phyloP scores from a whole-genome alignment of 2,113 vertebrate genomes.

The Junco hyemalis region DNA sequence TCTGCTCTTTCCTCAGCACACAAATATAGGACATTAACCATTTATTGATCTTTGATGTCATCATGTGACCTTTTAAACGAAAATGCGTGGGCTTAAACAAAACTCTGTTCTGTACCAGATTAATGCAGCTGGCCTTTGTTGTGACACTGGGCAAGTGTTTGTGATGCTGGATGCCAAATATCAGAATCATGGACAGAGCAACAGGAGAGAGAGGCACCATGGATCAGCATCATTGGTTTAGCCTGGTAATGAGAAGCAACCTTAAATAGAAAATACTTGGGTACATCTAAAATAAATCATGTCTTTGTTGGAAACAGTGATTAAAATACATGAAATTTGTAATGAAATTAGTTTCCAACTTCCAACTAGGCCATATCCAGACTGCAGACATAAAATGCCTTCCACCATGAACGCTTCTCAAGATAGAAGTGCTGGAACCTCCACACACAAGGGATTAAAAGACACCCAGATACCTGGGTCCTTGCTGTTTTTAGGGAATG shows the following conservation, averaged over 20 bases:
- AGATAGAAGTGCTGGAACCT: neutral
- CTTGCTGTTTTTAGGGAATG: neutral
- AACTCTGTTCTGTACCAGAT: neutral
- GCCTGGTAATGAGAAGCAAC: neutral
- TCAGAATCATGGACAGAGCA: neutral
- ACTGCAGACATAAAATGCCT: neutral
- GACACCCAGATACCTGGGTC: neutral
- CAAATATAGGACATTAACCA: constrained; percentile 1
- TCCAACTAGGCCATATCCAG: neutral
- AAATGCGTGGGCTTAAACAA: neutral
- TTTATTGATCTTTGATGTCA: constrained; percentile 12
- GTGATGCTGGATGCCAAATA: neutral
- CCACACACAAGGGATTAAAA: neutral
- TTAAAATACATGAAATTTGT: neutral
- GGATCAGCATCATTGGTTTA: neutral
- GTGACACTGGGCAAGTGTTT: neutral
- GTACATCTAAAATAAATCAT: neutral
- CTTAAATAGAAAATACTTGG: neutral
- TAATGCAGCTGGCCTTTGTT: neutral
- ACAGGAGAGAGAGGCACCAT: neutral
- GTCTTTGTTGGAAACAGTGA: neutral
- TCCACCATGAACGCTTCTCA: neutral
- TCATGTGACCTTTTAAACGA: neutral
- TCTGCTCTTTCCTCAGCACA: neutral
- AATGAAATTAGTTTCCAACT: neutral